Conservation (phyloP, 1,140 invertebrate species). For the Hetaerina americana region DNA sequence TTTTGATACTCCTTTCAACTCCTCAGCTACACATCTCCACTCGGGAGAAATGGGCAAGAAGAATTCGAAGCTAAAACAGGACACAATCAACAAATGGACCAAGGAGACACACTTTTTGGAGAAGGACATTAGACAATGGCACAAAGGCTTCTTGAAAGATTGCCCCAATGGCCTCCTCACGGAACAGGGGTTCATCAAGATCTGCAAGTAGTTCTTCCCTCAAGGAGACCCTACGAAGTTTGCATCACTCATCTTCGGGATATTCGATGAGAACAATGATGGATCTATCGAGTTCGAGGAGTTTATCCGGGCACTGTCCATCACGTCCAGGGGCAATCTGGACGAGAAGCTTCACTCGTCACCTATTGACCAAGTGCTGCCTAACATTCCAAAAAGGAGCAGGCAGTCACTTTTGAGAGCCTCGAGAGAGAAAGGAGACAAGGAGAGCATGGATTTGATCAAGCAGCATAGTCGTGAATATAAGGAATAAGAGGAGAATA, state of each 20-base stretch:
- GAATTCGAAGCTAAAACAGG: slow-evolving; percentile 84
- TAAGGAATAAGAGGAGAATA: too few species aligned
- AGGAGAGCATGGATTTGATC: too few species aligned
- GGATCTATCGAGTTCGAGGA: slow-evolving; percentile 14
- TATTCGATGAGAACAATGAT: slow-evolving; percentile 56
- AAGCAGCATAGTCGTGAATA: too few species aligned
- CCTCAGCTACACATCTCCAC: neutral
- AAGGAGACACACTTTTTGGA: slow-evolving; percentile 83
- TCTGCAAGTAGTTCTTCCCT: slow-evolving; percentile 56
- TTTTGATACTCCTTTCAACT: neutral
- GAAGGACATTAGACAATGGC: neutral
- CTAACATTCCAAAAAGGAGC: too few species aligned
- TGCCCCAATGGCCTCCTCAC: slow-evolving; percentile 23
- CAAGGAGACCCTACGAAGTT: slow-evolving; percentile 52
- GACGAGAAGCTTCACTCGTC: slow-evolving; percentile 6
- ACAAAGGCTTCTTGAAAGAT: slow-evolving; percentile 16
- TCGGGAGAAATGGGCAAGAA: slow-evolving; percentile 68
- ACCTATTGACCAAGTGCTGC: too few species aligned
- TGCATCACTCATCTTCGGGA: slow-evolving; percentile 49
- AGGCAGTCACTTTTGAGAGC: too few species aligned
- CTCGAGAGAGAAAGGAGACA: too few species aligned
- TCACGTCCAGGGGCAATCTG: neutral
- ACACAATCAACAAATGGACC: slow-evolving; percentile 77
- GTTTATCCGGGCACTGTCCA: neutral
- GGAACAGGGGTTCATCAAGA: slow-evolving; percentile 47